A percentile compares a stretch with the other conserved stretches of the same genome.
Evolutionary conservation across 1,140 invertebrate genomes (phyloP).

Genomic region (Lasaia peninsularis): DNA sequence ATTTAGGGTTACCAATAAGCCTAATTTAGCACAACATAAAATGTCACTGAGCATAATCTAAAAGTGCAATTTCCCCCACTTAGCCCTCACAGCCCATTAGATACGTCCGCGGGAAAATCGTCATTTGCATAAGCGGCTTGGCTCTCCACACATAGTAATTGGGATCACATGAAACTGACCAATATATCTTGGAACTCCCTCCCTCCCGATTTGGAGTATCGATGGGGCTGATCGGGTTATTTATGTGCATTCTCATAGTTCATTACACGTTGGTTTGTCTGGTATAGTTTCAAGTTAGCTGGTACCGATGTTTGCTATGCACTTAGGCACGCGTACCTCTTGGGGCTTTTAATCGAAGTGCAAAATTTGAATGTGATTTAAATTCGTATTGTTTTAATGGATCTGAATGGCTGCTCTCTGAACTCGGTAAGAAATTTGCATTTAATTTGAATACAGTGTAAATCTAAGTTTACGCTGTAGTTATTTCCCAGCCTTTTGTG

Average conservation of each 20-base stretch:
- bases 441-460: slow-evolving; percentile 48
- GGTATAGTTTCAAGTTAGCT: slow-evolving; percentile 53
- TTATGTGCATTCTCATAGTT: slow-evolving; percentile 27
- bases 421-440: slow-evolving; percentile 56
- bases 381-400: slow-evolving; percentile 70
- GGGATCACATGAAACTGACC: slow-evolving; percentile 61
- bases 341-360: slow-evolving; percentile 70
- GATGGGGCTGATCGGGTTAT: slow-evolving; percentile 22
- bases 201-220: slow-evolving; percentile 24
- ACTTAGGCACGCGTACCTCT: slow-evolving; percentile 64
- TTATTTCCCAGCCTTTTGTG: slow-evolving; percentile 10
- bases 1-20: background rate
- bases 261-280: slow-evolving; percentile 41
- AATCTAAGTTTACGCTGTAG: slow-evolving; percentile 35
- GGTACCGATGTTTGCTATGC: slow-evolving; percentile 61
- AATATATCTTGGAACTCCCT: slow-evolving; percentile 39
- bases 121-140: slow-evolving; percentile 76
- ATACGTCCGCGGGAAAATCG: slow-evolving; percentile 65
- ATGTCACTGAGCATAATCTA: slow-evolving; percentile 23
- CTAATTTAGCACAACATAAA: background rate
- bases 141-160: slow-evolving; percentile 69
- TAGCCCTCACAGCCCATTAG: slow-evolving; percentile 62
- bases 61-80: slow-evolving; percentile 53
- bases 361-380: slow-evolving; percentile 72
- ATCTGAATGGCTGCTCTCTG: slow-evolving; percentile 47